These are phyloP conservation scores for Malthinus flaveolus DNA, from an alignment of 2,888 invertebrate genomes.

Conservation along the genomic window DNA sequence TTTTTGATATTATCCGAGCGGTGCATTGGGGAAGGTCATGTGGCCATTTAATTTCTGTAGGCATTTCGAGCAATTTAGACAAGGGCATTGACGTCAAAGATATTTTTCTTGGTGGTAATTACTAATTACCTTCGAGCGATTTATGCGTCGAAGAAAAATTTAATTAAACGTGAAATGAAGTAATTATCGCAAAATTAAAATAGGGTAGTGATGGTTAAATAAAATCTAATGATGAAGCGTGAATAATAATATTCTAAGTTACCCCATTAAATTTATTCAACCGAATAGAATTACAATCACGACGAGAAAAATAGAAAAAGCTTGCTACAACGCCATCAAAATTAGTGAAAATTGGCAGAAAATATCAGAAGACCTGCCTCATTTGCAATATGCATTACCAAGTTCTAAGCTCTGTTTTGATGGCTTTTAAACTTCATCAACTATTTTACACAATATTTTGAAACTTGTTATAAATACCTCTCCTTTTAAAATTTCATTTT, in stretches of 20 bases:
- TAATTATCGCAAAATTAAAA: constrained; percentile 16
- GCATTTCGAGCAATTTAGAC: too few relatives aligned
- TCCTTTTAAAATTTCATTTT: too few relatives aligned
- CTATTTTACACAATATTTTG: too few relatives aligned
- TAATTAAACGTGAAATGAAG: constrained; percentile 7
- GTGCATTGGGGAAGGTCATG: too few relatives aligned
- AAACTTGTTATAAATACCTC: too few relatives aligned
- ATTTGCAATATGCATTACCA: constrained; percentile 39
- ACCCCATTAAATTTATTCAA: constrained; percentile 44
- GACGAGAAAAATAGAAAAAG: constrained; percentile 54
- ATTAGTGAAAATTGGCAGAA: constrained; percentile 57
- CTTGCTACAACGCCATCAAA: constrained; percentile 54
- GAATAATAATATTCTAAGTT: constrained; percentile 50
- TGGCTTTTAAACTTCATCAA: constrained; percentile 12
- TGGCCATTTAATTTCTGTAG: too few relatives aligned
- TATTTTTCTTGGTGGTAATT: too few relatives aligned
- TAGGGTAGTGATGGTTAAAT: constrained; percentile 14
- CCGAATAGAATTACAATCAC: constrained; percentile 55
- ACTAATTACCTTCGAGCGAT: too few relatives aligned
- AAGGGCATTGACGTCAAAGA: too few relatives aligned
- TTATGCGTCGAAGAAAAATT: background rate
- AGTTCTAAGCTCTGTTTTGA: constrained; percentile 17
- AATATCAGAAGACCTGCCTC: constrained; percentile 50
- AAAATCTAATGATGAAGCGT: constrained; percentile 49
- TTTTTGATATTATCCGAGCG: too few relatives aligned